Evolutionary conservation across 2,888 invertebrate species (phyloP).

Genomic region (Eupithecia inturbata): DNA sequence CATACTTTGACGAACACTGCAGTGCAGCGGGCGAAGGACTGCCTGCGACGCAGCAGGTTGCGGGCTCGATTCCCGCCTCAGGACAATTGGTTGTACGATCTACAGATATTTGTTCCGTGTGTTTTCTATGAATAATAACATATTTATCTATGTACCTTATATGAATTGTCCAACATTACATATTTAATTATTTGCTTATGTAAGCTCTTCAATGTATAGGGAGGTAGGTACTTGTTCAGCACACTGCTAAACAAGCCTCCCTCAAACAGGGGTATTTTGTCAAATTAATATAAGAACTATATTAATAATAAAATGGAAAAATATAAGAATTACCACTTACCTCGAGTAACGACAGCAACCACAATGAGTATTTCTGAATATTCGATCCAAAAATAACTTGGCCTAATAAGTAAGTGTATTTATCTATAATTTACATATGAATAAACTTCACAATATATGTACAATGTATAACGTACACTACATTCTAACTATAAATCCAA

Average conservation of each 20-base stretch:
- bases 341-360: neutral
- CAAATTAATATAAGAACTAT: too few species aligned
- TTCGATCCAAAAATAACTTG: neutral
- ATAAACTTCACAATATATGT: conserved; percentile 1
- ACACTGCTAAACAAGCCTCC: neutral
- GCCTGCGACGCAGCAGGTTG: neutral
- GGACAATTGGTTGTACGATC: neutral
- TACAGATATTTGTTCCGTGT: neutral
- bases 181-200: neutral
- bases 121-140: neutral
- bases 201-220: too few species aligned
- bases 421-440: neutral
- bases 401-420: too few species aligned
- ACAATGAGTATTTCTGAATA: neutral
- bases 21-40: neutral
- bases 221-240: neutral
- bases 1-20: neutral
- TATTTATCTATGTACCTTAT: neutral
- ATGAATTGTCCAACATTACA: neutral
- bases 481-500: conserved; percentile 14
- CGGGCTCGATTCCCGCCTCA: neutral
- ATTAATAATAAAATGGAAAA: neutral
- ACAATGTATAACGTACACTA: conserved; percentile 6
- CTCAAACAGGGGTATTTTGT: neutral
- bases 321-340: neutral